Conservation (phyloP, 2,113 vertebrate genomes). For the Laterallus jamaicensis region DNA sequence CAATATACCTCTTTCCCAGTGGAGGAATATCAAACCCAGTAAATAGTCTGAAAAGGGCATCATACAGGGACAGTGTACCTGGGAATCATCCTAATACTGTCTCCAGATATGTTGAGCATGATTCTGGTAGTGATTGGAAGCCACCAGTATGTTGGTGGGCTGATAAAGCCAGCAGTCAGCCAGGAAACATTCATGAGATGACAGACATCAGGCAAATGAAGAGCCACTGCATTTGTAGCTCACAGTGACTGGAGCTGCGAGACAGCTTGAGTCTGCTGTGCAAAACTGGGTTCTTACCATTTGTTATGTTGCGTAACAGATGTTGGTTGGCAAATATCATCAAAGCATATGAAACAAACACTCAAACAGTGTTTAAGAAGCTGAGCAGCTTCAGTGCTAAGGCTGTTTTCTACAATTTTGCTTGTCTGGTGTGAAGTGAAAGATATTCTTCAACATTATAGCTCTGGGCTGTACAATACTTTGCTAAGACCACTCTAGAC, state of each 20-base stretch:
- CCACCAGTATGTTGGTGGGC: not conserved
- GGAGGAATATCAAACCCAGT: not conserved
- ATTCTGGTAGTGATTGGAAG: not conserved
- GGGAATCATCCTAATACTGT: not conserved
- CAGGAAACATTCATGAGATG: not conserved
- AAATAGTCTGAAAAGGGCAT: not conserved
- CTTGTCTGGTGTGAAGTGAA: not conserved
- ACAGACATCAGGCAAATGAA: not conserved
- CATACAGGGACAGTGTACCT: not conserved
- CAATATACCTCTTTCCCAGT: not conserved
- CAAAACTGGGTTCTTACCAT: not conserved
- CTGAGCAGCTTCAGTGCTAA: not conserved
- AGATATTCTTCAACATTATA: not conserved
- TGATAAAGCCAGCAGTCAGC: not conserved
- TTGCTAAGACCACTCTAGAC: not conserved
- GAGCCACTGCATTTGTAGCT: not conserved
- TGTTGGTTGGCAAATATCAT: not conserved
- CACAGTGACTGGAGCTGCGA: not conserved
- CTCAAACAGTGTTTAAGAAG: not conserved
- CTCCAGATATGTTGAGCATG: not conserved
- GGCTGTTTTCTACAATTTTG: not conserved
- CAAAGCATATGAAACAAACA: not conserved
- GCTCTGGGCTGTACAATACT: not conserved
- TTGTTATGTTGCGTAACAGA: not conserved
- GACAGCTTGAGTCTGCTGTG: not conserved